A percentile compares a stretch with the other conserved stretches of the same genome.
These are phyloP conservation scores for Smittia aterrima DNA, from an alignment of 2,888 invertebrate species.

Conservation along the genomic window DNA sequence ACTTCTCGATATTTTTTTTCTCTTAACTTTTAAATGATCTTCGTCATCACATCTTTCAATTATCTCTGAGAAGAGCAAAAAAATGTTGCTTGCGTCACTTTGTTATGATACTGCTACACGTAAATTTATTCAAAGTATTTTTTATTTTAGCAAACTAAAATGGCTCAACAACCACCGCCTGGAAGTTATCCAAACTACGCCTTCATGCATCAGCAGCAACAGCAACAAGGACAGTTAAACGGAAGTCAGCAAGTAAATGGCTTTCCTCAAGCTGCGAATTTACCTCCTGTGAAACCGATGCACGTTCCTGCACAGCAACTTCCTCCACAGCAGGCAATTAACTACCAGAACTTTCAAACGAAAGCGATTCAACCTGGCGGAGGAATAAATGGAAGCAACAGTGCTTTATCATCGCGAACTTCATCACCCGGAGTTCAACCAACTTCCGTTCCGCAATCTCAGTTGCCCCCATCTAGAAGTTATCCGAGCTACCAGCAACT, in stretches of 20 bases:
- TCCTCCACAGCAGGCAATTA: conserved; percentile 21
- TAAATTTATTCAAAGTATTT: neutral
- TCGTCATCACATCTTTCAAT: neutral
- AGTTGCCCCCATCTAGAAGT: conserved; percentile 36
- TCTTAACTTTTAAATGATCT: neutral
- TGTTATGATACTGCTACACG: neutral
- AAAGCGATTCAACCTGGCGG: conserved; percentile 21
- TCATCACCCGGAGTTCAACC: conserved; percentile 48
- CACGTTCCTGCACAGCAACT: conserved; percentile 14
- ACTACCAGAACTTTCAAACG: conserved; percentile 39
- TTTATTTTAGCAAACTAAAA: conserved; percentile 15
- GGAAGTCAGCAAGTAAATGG: conserved; percentile 18
- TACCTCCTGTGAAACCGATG: conserved; percentile 18
- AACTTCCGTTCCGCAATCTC: conserved; percentile 24
- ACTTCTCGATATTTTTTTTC: too few relatives aligned
- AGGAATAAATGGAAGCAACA: conserved; percentile 43
- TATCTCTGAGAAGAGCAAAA: neutral
- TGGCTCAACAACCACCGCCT: conserved; percentile 38
- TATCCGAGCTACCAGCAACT: conserved; percentile 33
- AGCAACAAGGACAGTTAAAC: neutral
- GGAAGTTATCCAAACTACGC: conserved; percentile 9
- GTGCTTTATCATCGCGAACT: conserved; percentile 52
- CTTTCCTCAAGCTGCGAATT: neutral
- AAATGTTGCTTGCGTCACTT: conserved; percentile 3
- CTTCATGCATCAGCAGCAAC: conserved; percentile 7